These are phyloP conservation scores for Thyatira batis DNA, from an alignment of 2,888 invertebrate genomes.

Conservation along the genomic window DNA sequence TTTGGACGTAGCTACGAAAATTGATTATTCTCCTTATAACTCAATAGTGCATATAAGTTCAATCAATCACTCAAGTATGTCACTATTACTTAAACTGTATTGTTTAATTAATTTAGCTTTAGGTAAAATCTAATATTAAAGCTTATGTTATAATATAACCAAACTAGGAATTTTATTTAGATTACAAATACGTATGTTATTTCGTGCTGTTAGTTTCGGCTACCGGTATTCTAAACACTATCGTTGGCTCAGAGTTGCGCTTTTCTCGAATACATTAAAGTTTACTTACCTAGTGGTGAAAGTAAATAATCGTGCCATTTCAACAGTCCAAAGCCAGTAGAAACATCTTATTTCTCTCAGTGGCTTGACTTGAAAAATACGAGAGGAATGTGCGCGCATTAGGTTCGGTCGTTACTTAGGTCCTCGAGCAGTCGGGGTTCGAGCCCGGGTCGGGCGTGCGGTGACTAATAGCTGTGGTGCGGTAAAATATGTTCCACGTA, in stretches of 20 bases:
- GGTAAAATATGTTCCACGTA: constrained; percentile 56
- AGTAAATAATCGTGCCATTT: constrained; percentile 43
- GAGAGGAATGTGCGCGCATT: constrained; percentile 60
- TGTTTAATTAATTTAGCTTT: too few relatives aligned
- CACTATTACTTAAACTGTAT: not conserved
- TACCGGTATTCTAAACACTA: too few relatives aligned
- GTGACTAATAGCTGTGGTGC: constrained; percentile 59
- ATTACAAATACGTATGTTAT: not conserved
- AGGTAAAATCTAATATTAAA: too few relatives aligned
- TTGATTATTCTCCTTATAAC: constrained; percentile 35
- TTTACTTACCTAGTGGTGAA: constrained; percentile 23
- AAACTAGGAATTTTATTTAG: not conserved
- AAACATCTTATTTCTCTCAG: constrained; percentile 51
- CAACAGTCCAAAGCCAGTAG: constrained; percentile 30
- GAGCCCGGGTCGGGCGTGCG: constrained; percentile 40
- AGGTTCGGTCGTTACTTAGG: constrained; percentile 62
- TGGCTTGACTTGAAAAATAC: constrained; percentile 63
- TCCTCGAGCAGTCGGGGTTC: constrained; percentile 48
- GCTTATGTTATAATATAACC: not conserved
- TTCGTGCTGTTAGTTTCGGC: not conserved
- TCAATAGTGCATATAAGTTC: not conserved
- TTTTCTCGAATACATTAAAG: not conserved
- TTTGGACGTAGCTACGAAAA: constrained; percentile 46
- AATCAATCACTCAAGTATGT: not conserved
- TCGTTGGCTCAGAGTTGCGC: not conserved